Evolutionary conservation across 2,797 vertebrate genomes (phyloP).

Genomic region (Trematomus bernacchii): DNA sequence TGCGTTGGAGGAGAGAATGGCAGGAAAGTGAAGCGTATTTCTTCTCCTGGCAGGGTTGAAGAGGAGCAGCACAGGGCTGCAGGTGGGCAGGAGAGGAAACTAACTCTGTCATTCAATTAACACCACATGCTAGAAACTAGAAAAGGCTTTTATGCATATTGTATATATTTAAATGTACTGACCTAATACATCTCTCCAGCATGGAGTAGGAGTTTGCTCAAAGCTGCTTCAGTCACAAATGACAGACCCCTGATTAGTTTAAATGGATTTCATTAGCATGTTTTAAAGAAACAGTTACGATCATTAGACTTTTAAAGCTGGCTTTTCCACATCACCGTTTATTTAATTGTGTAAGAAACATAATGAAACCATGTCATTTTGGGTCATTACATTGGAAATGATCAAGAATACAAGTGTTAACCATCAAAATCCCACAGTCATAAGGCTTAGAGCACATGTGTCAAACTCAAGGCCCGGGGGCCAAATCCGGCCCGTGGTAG

Average conservation of each 20-base stretch:
- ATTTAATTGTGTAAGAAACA: conserved; percentile 1
- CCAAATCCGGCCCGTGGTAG: too few relatives aligned
- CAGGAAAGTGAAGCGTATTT: conserved; percentile 35
- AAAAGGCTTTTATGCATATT: neutral
- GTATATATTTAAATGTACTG: neutral
- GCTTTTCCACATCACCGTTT: neutral
- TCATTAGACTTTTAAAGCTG: neutral
- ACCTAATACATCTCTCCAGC: neutral
- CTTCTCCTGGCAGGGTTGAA: conserved; percentile 41
- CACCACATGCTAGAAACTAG: neutral
- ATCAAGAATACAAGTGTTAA: neutral
- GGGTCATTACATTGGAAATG: neutral
- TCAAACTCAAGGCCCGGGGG: too few relatives aligned
- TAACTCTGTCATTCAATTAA: conserved; percentile 62
- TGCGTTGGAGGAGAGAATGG: conserved; percentile 39
- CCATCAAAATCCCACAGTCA: neutral
- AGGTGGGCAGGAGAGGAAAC: conserved; percentile 47
- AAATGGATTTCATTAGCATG: neutral
- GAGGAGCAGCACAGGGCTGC: conserved; percentile 39
- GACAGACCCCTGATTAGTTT: neutral
- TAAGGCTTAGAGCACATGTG: neutral
- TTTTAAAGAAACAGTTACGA: neutral
- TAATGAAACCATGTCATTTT: neutral
- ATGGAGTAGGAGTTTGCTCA: neutral
- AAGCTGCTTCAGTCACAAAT: conserved; percentile 5